These are phyloP conservation scores for Brachionus manjavacas DNA, from an alignment of 1,140 invertebrate species.

Conservation along the genomic window DNA sequence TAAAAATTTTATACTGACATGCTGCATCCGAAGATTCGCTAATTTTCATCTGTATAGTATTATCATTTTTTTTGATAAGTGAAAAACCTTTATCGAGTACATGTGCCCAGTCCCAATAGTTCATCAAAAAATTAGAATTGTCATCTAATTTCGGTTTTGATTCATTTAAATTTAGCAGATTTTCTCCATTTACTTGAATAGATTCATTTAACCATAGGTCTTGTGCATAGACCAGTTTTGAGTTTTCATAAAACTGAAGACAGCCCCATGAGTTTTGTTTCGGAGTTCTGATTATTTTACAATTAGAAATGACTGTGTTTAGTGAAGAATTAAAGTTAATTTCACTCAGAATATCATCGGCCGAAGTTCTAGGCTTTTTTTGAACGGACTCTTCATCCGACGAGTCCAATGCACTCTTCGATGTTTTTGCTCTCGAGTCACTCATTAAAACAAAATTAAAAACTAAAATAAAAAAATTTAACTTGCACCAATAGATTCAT, in stretches of 20 bases:
- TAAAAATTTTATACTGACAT: neutral
- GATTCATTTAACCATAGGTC: neutral
- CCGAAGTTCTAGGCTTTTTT: neutral
- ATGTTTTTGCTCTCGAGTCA: neutral
- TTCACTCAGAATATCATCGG: neutral
- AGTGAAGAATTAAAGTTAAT: neutral
- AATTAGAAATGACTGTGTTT: neutral
- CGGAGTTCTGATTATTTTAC: neutral
- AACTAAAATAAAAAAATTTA: neutral
- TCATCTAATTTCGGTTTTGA: neutral
- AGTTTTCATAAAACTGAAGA: slow-evolving; percentile 19
- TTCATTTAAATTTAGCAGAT: neutral
- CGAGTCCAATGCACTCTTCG: neutral
- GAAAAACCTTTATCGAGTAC: neutral
- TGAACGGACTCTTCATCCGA: neutral
- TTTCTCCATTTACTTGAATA: neutral
- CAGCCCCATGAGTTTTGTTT: neutral
- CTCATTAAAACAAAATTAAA: neutral
- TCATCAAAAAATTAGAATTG: neutral
- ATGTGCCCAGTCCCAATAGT: neutral
- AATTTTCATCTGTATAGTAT: neutral
- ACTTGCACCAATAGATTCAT: neutral
- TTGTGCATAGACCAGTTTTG: neutral
- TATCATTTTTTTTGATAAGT: neutral
- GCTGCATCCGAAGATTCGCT: neutral